Conservation (phyloP, 2,888 invertebrate genomes). For the Synergus laeviventris region DNA sequence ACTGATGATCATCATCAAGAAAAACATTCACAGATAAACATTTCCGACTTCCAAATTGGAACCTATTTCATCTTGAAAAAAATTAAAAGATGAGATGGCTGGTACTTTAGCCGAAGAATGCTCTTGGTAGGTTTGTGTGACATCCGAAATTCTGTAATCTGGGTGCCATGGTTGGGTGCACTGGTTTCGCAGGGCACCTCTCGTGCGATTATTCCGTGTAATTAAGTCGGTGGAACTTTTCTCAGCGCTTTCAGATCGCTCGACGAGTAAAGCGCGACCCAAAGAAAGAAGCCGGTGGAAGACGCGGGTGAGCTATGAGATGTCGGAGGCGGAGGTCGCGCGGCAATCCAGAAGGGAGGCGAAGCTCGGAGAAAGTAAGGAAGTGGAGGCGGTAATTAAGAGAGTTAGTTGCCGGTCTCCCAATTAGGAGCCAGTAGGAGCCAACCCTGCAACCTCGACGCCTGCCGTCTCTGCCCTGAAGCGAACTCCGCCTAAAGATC, state of each 20-base stretch:
- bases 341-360: constrained; percentile 53
- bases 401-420: constrained; percentile 77
- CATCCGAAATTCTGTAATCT: constrained; percentile 16
- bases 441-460: constrained; percentile 57
- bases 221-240: constrained; percentile 79
- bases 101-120: too few species aligned
- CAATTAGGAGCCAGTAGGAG: constrained; percentile 74
- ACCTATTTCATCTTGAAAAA: too few species aligned
- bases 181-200: constrained; percentile 54
- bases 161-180: constrained; percentile 4
- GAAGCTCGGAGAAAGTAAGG: constrained; percentile 62
- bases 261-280: constrained; percentile 45
- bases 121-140: not conserved
- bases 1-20: too few species aligned
- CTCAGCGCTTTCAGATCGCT: constrained; percentile 69
- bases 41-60: too few species aligned
- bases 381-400: constrained; percentile 77
- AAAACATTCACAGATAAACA: too few species aligned
- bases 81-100: too few species aligned
- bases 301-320: constrained; percentile 53
- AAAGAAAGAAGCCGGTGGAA: constrained; percentile 50
- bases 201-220: constrained; percentile 80
- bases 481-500: constrained; percentile 66
- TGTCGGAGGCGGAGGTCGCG: constrained; percentile 50
- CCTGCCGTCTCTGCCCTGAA: constrained; percentile 61